Evolutionary conservation across 2,888 invertebrate genomes (phyloP).

Genomic region (Metacarcinus magister): DNA sequence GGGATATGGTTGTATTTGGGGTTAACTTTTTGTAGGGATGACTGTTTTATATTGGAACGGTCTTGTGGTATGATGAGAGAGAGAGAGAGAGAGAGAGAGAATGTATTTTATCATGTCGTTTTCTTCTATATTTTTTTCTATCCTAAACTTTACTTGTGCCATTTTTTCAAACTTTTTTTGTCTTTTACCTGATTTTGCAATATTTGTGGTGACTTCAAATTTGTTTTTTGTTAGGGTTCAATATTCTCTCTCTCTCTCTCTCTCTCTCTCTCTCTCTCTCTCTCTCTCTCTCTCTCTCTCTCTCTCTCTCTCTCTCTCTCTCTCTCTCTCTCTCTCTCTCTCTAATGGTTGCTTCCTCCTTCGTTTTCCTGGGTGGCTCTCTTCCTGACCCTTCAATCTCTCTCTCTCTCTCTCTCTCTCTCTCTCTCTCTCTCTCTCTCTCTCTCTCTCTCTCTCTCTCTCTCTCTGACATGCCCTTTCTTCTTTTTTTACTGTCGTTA

Average conservation of each 20-base stretch:
- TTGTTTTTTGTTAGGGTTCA: background rate
- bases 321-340: background rate
- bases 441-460: constrained; percentile 40
- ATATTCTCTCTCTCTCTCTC: background rate
- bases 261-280: background rate
- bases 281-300: background rate
- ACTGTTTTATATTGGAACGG: too few species aligned
- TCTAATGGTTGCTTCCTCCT: constrained; percentile 3
- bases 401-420: constrained; percentile 50
- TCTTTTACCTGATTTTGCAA: background rate
- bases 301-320: constrained; percentile 8
- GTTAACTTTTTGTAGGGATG: too few species aligned
- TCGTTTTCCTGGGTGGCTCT: background rate
- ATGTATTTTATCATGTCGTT: too few species aligned
- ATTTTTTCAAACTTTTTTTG: background rate
- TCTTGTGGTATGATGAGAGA: too few species aligned
- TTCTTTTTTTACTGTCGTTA: too few species aligned
- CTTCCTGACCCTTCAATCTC: background rate
- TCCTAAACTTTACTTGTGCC: background rate
- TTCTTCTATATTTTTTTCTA: background rate
- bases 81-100: too few species aligned
- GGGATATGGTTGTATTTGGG: too few species aligned
- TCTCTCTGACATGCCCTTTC: background rate
- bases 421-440: constrained; percentile 17
- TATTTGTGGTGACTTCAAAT: background rate